Conservation (phyloP, 1,140 invertebrate genomes). For the Copidosoma floridanum region DNA sequence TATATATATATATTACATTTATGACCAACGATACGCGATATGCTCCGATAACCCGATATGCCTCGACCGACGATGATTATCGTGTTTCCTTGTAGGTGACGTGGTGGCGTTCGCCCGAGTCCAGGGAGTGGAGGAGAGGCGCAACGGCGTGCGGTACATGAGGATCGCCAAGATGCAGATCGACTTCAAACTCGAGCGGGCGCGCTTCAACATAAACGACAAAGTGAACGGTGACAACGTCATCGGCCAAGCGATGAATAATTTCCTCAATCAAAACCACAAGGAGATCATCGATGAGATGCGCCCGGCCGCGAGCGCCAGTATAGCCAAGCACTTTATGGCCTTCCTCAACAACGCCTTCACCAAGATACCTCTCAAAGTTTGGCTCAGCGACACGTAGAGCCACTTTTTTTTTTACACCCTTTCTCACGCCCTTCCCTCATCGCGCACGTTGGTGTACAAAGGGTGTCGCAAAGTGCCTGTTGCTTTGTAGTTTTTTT, state of each 20-base stretch:
- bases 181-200: slow-evolving; percentile 69
- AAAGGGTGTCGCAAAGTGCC: too few relatives aligned
- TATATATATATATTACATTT: too few relatives aligned
- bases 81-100: too few relatives aligned
- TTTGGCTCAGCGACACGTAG: slow-evolving; percentile 65
- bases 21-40: too few relatives aligned
- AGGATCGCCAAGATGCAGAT: slow-evolving; percentile 65
- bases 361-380: slow-evolving; percentile 71
- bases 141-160: slow-evolving; percentile 65
- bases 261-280: slow-evolving; percentile 81
- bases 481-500: too few relatives aligned
- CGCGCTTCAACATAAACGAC: slow-evolving; percentile 70
- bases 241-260: slow-evolving; percentile 79
- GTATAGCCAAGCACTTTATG: slow-evolving; percentile 76
- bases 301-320: slow-evolving; percentile 71
- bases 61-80: too few relatives aligned
- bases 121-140: slow-evolving; percentile 65
- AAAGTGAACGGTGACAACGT: slow-evolving; percentile 71
- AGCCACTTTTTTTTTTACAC: too few relatives aligned
- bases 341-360: slow-evolving; percentile 75
- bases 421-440: too few relatives aligned
- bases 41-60: too few relatives aligned
- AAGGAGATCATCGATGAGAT: slow-evolving; percentile 82
- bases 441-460: too few relatives aligned
- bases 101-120: slow-evolving; percentile 69